Conservation (phyloP, 2,888 invertebrate species). For the Plagodis pulveraria region DNA sequence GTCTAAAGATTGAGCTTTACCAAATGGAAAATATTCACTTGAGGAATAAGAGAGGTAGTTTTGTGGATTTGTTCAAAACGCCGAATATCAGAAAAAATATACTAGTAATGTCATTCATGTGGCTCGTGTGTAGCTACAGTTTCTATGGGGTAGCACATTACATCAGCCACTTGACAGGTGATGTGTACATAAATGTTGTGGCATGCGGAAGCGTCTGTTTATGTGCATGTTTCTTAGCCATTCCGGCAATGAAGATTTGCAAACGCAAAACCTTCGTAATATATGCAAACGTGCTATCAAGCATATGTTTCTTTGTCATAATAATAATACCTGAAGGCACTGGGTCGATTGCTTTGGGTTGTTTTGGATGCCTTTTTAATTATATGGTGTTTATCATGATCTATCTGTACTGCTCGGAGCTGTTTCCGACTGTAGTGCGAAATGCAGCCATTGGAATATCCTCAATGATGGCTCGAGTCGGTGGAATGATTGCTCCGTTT, state of each 20-base stretch:
- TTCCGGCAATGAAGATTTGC: conserved; percentile 86
- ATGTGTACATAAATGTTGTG: conserved; percentile 92
- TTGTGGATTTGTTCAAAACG: conserved; percentile 87
- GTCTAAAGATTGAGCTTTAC: conserved; percentile 62
- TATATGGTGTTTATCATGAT: conserved; percentile 92
- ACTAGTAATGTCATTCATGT: conserved; percentile 88
- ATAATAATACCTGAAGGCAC: conserved; percentile 79
- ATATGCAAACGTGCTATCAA: conserved; percentile 82
- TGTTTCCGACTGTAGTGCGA: conserved; percentile 94
- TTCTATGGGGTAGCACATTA: conserved; percentile 92
- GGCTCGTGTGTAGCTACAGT: conserved; percentile 91
- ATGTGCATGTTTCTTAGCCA: conserved; percentile 84
- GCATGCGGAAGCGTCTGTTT: conserved; percentile 87
- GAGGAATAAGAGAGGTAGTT: conserved; percentile 64
- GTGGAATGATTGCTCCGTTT: conserved; percentile 93
- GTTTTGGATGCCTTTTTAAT: conserved; percentile 90
- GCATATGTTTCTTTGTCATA: conserved; percentile 85
- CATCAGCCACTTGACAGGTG: conserved; percentile 89
- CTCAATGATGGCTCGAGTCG: conserved; percentile 93
- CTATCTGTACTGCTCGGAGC: conserved; percentile 93
- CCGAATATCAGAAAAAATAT: conserved; percentile 88
- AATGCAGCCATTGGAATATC: conserved; percentile 93
- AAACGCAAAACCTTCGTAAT: conserved; percentile 87
- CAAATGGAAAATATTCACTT: conserved; percentile 48
- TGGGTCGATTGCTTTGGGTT: conserved; percentile 85